Evolutionary conservation across 2,888 invertebrate species (phyloP), one percentile per base, ranked within the genome.

Genomic region (Amphimallon solstitiale): DNA sequence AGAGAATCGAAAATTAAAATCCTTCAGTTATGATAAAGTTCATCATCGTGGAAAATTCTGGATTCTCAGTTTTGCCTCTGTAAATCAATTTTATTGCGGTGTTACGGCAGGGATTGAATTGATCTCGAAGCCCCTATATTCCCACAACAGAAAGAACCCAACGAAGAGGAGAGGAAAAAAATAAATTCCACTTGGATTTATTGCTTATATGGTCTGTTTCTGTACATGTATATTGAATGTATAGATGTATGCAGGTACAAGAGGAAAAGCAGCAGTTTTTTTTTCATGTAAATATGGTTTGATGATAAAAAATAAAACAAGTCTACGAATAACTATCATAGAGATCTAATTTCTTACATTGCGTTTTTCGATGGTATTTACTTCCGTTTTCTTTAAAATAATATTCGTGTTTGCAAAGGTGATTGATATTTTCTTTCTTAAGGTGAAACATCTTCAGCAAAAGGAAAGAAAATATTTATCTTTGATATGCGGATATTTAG

Each of bases 41-140:
- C 37, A 54, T 38, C 54, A 17, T 37, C 40, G 54, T 35, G 54
- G 37, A 54, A 37, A 54, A 52, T 52, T 15, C 52, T 10, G 35
- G 17, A 38, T 17, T 19, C 60, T 10, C 34, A 34, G 37, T 40
- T 38, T 9, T 45, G 15, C 19, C 35, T 38, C 15, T 12, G 45
- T 60, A 46, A 60, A 60, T 60, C 60, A 60, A 60, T 45, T 60
- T 46, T 60, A 60, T 60, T 60, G 60, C 60, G 60, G 60, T 45
- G 60, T 46, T 60, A 48, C 60, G 60, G 35, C 46, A n/a, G 35
- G 60, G 46, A 60, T 60, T 60, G 60, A 60, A 45, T 60, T 60
- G 45, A 45, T 60, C 40, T 12, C 49, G 19, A 19, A 38, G 21
- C 35, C 34, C 21, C 21, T 38, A 38, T 40, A 21, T 40, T 54